Base-by-base conservation (phyloP, 2,888 invertebrate species). In the Aelia acuminata region DNA sequence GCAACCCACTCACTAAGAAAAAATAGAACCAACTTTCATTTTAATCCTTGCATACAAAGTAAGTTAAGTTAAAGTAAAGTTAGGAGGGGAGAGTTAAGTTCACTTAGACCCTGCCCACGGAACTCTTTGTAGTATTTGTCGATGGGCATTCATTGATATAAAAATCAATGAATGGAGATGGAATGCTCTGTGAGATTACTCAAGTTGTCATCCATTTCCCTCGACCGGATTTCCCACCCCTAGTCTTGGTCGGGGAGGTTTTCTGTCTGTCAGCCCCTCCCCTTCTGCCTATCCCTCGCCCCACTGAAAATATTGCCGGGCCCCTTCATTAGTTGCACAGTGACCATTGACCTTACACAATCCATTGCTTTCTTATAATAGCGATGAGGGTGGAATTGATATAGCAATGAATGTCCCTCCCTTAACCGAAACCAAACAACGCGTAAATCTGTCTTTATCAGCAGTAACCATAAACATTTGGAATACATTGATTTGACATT, bases 191-290 rank as follows among this genome's bases (percentile, higher is more conserved):
- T 57, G 57, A 35, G 63, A 70, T 70, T 70, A 7, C 63, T 70
- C 18, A 35, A 70, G 63, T 70, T 70, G 63, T 35, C 31, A 63
- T 63, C 63, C 63, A 35, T 70, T 70, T 70, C 63, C 63, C 35
- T 70, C 35, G 63, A 13, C 63, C 63, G 63, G 63, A 70, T 70
- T 70, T 70, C 63, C 63, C 63, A 70, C 63, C 63, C 63, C 63
- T 18, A 31, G 31, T 8, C 63, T 70, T 35, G n/a, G 63, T 20
- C 31, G 63, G 63, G 31, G 31, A 70, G 63, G 35, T 70, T 31
- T 70, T 35, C 31, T 70, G 63, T 70, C 35, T 18, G 35, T 70
- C 63, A 70, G 63, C 7, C 63, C 63, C n/a, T n/a, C n/a, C n/a
- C n/a, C n/a, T n/a, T n/a, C n/a, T n/a, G n/a, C n/a, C n/a, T n/a